Conservation (phyloP, 2,888 invertebrate genomes). For the Periphyllus acericola region DNA sequence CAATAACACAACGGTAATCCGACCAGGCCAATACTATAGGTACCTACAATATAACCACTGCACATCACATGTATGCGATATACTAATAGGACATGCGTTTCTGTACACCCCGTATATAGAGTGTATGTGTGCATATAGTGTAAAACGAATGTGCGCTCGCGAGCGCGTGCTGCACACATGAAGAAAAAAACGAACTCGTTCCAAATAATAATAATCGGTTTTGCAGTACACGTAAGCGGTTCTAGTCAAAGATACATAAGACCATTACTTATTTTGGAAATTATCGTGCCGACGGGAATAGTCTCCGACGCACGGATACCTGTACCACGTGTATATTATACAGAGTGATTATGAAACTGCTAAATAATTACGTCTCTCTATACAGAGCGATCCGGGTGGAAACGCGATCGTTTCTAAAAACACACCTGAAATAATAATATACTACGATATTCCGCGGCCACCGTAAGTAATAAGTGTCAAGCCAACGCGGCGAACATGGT, state of each 20-base stretch:
- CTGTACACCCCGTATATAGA: neutral
- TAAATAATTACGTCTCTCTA: neutral
- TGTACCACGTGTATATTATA: neutral
- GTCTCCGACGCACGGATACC: neutral
- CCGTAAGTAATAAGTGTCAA: too few species aligned
- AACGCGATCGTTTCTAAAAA: conserved; percentile 8
- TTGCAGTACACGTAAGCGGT: neutral
- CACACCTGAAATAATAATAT: neutral
- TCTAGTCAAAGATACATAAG: neutral
- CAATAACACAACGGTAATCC: neutral
- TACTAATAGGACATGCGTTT: conserved; percentile 1
- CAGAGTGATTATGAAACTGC: neutral
- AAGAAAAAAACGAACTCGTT: neutral
- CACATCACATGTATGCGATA: neutral
- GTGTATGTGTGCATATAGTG: neutral
- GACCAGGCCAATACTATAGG: neutral
- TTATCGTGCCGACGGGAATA: neutral
- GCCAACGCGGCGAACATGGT: neutral
- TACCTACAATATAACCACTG: neutral
- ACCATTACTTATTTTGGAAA: neutral
- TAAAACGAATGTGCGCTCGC: neutral
- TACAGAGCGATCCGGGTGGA: neutral
- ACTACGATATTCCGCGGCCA: neutral
- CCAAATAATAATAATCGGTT: neutral
- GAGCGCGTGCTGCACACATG: neutral